phyloP scores from a whole-genome alignment of 2,797 vertebrate genomes.

The Brotula barbata region DNA sequence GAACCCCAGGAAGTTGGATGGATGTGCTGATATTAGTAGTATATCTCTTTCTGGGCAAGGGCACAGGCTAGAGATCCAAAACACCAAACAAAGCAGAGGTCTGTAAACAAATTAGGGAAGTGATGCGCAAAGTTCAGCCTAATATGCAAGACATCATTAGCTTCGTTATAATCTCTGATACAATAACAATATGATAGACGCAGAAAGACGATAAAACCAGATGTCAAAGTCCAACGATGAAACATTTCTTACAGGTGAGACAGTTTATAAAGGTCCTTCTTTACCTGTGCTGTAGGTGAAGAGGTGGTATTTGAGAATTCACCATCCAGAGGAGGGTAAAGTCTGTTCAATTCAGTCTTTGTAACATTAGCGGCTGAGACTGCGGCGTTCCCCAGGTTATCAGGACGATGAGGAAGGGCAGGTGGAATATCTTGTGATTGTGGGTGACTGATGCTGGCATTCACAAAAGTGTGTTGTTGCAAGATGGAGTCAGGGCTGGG shows the following conservation, averaged over 20 bases:
- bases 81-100: no score
- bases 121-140: no score
- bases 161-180: no score
- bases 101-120: no score
- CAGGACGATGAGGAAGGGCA: conserved; percentile 48
- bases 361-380: neutral
- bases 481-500: neutral
- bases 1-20: conserved; percentile 50
- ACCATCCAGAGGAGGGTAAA: conserved; percentile 67
- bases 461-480: conserved; percentile 6
- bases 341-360: conserved; percentile 21
- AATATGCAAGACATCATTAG: no score
- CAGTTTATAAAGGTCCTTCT: neutral
- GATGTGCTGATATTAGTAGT: neutral
- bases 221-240: neutral
- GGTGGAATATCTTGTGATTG: conserved; percentile 33
- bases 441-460: neutral
- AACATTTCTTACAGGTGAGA: neutral
- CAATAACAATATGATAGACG: no score
- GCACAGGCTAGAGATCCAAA: conserved; percentile 44
- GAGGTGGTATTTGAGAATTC: conserved; percentile 16
- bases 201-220: neutral
- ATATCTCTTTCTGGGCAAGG: conserved; percentile 41
- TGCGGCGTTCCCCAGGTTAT: conserved; percentile 12
- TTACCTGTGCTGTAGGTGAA: conserved; percentile 52